These are phyloP conservation scores for Pseudolaguvia tuberculata DNA, from an alignment of 2,113 vertebrate species.

Conservation along the genomic window DNA sequence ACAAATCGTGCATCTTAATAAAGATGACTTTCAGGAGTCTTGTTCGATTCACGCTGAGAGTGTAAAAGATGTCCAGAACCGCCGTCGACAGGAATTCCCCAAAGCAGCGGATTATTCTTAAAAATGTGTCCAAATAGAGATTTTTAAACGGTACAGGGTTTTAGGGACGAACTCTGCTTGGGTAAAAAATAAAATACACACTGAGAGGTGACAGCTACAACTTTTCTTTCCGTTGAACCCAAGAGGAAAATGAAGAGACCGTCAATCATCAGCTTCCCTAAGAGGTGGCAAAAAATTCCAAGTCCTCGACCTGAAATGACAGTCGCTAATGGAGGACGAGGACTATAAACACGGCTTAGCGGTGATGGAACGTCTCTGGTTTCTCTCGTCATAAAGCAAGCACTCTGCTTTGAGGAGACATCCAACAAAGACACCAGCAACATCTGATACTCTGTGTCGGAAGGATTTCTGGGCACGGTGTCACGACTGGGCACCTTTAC, in stretches of 20 bases:
- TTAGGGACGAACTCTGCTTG: not conserved
- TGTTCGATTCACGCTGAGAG: not conserved
- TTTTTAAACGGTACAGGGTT: not conserved
- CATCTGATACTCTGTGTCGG: slow-evolving; percentile 38
- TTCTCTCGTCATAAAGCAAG: slow-evolving; percentile 46
- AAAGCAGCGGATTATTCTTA: not conserved
- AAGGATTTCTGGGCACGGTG: slow-evolving; percentile 37
- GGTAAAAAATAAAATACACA: not conserved
- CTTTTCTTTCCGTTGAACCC: slow-evolving; percentile 32
- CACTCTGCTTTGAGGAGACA: slow-evolving; percentile 55
- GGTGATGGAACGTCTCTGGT: slow-evolving; percentile 53
- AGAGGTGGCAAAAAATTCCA: slow-evolving; percentile 5
- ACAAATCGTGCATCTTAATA: slow-evolving; percentile 2
- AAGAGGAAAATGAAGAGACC: slow-evolving; percentile 49
- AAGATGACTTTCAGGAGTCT: not conserved
- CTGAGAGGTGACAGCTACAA: slow-evolving; percentile 17
- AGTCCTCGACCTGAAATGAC: slow-evolving; percentile 30
- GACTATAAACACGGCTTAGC: slow-evolving; percentile 52
- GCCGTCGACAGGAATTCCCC: not conserved
- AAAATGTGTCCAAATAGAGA: not conserved
- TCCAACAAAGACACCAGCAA: slow-evolving; percentile 25
- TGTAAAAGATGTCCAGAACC: not conserved
- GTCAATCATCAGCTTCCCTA: slow-evolving; percentile 44
- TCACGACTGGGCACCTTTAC: slow-evolving; percentile 43
- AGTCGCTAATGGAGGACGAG: slow-evolving; percentile 37